Percentiles rank a stretch among this genome's conserved stretches.
These are phyloP conservation scores for Bradypodion ventrale DNA, from an alignment of 2,797 vertebrate genomes.

Conservation along the genomic window DNA sequence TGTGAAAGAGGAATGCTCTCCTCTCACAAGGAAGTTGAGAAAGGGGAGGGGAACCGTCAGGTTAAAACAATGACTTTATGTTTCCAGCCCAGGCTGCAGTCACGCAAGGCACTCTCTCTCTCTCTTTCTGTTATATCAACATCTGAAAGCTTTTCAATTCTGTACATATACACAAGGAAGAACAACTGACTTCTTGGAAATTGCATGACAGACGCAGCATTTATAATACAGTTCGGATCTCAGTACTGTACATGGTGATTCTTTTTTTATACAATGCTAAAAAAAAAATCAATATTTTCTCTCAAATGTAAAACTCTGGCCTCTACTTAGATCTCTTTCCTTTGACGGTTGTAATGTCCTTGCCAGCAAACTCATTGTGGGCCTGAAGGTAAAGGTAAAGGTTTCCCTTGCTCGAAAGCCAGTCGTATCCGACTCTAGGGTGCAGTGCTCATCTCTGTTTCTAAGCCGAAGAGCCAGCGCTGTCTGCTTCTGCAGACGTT, in stretches of 20 bases:
- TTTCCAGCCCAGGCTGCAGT: constrained; percentile 78
- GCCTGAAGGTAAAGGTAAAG: too few species aligned
- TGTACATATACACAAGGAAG: background rate
- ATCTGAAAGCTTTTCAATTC: constrained; percentile 13
- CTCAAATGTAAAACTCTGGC: background rate
- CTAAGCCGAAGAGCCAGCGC: too few species aligned
- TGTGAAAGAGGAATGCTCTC: constrained; percentile 84
- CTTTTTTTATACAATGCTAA: background rate
- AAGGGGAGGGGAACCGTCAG: constrained; percentile 69
- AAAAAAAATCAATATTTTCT: background rate
- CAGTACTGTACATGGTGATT: background rate
- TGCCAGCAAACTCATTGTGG: background rate
- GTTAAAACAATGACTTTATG: constrained; percentile 82
- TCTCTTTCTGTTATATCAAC: constrained; percentile 45
- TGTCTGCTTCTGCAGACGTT: too few species aligned
- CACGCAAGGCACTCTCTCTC: constrained; percentile 79
- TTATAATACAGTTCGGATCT: background rate
- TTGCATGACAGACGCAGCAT: background rate
- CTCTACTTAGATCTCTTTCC: background rate
- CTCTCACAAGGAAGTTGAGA: constrained; percentile 77
- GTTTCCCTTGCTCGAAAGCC: too few species aligned
- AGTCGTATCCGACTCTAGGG: too few species aligned
- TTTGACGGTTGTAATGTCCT: background rate
- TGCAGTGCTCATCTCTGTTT: too few species aligned
- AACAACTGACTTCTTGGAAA: background rate